Evolutionary conservation across 1,140 invertebrate species (phyloP).

Genomic region (Ectropis grisescens): DNA sequence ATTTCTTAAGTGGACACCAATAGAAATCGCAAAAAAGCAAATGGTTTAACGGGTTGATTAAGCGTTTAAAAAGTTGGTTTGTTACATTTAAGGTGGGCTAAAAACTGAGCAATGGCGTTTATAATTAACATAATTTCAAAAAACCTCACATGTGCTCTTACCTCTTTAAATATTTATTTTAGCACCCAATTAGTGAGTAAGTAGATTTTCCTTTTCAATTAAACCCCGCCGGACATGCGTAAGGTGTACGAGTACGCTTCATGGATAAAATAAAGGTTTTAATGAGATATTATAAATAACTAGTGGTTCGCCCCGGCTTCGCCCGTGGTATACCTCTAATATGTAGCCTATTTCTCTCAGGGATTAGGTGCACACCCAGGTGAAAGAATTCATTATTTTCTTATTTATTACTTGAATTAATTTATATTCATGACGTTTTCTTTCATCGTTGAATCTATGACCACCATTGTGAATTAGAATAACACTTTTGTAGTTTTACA

Average conservation of each 20-base stretch:
- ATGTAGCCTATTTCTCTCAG: neutral
- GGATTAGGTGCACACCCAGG: neutral
- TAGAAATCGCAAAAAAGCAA: no score
- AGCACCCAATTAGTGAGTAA: constrained; percentile 49
- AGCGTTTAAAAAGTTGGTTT: no score
- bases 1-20: no score
- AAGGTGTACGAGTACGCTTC: neutral
- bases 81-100: constrained; percentile 19
- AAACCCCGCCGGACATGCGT: neutral
- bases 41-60: no score
- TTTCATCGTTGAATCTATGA: no score
- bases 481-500: no score
- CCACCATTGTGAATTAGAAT: no score
- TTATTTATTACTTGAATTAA: neutral
- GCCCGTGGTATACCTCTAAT: no score
- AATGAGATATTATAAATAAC: no score
- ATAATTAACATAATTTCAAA: constrained; percentile 54
- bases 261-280: neutral
- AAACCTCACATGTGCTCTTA: constrained; percentile 39
- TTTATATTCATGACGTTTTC: neutral
- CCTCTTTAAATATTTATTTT: constrained; percentile 60
- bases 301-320: no score
- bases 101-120: no score
- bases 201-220: constrained; percentile 25
- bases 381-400: neutral